Conservation (phyloP, 2,797 vertebrate genomes). For the Anguilla anguilla region DNA sequence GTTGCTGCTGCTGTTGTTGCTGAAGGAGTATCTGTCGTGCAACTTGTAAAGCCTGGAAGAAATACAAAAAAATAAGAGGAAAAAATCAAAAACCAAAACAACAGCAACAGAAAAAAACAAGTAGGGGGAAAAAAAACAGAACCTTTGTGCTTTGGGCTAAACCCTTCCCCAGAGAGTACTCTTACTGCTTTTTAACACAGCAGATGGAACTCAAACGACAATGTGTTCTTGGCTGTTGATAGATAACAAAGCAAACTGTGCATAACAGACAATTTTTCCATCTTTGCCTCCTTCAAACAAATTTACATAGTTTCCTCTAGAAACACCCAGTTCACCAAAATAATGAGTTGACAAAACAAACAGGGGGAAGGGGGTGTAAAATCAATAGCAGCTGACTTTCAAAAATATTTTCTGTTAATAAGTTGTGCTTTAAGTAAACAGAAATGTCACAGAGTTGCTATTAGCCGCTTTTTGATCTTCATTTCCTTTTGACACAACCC, state of each 20-base stretch:
- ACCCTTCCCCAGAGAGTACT: conserved; percentile 49
- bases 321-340: conserved; percentile 50
- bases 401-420: conserved; percentile 60
- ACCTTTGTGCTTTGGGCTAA: conserved; percentile 47
- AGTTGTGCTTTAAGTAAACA: conserved; percentile 54
- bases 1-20: conserved; percentile 76
- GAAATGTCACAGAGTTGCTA: conserved; percentile 48
- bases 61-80: conserved; percentile 29
- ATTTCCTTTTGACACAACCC: conserved; percentile 72
- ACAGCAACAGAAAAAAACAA: conserved; percentile 40
- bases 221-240: conserved; percentile 51
- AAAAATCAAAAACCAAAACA: conserved; percentile 43
- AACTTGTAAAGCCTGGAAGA: conserved; percentile 88
- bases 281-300: conserved; percentile 45
- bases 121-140: conserved; percentile 46
- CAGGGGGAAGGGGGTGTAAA: conserved; percentile 18
- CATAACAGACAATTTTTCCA: conserved; percentile 46
- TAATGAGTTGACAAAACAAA: conserved; percentile 62
- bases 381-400: conserved; percentile 42
- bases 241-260: conserved; percentile 57
- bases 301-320: conserved; percentile 52
- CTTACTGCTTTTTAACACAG: conserved; percentile 48
- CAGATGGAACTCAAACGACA: conserved; percentile 52
- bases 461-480: conserved; percentile 65
- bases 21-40: conserved; percentile 93